Base-by-base conservation (phyloP, 2,888 invertebrate species). In the Drosophila rubida region DNA sequence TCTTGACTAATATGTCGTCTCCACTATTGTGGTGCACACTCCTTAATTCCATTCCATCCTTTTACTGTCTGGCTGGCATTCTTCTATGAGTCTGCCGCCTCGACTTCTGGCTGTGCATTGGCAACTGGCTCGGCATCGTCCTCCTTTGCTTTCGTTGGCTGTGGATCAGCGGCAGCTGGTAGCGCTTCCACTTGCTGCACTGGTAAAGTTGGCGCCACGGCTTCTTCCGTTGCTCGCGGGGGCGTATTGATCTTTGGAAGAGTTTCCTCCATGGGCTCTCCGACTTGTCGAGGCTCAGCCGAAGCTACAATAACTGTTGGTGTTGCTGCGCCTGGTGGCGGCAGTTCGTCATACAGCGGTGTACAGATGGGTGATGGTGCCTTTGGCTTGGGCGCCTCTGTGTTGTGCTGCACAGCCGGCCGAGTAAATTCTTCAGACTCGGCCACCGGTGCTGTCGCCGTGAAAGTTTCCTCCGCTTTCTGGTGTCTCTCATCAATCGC, bases 291-390 rank as follows among this genome's bases (percentile, higher is more conserved):
- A 58, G 59, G 59, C 19, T 65, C 48, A 23, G 61, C 53, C 62
- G 70, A 63, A 35, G 54, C 41, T 11, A 11, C 41, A 35, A 25
- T 41, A 6, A 48, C 9, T 37, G 55, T 13, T 39, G 51, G 8
- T 41, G 55, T 16, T 39, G 57, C 22, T 41, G 54, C 19, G 35
- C 55, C 22, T 32, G 75, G 75, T n/a, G 88, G 73, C 14, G 89
- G 89, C 67, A 88, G 32, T 49, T 91, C 90, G 58, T 91, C 91
- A 42, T 90, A 90, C 22, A 90, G 76, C 0, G 90, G 90, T 9
- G 90, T 91, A 61, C 84, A 88, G 39, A 65, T 66, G 41, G 85
- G 84, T 13, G 87, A 79, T 4, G 75, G 22, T 11, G 44, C 71
- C 55, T 80, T 81, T 23, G 70, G 68, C 37, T 70, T 80, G 7